Conservation (phyloP, 1,140 invertebrate genomes). For the Lepidurus apus region DNA sequence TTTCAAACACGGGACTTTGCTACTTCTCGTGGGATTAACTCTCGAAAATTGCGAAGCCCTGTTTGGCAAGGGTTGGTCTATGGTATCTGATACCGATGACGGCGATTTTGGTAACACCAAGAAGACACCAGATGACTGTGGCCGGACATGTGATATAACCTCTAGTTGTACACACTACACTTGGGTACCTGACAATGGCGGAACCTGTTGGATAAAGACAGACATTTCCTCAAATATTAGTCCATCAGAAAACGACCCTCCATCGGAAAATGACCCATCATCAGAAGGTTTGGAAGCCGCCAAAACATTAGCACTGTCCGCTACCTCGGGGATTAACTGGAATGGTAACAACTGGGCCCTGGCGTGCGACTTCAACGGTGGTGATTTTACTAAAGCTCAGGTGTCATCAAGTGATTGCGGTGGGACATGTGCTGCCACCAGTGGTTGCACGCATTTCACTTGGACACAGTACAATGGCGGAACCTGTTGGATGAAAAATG, state of each 20-base stretch:
- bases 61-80: too few relatives aligned
- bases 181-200: not conserved
- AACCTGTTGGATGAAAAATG: conserved; percentile 24
- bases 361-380: not conserved
- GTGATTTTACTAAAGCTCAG: not conserved
- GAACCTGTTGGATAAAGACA: not conserved
- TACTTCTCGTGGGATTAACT: too few relatives aligned
- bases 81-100: too few relatives aligned
- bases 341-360: too few relatives aligned
- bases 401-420: not conserved
- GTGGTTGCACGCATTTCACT: conserved; percentile 2
- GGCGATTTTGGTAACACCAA: not conserved
- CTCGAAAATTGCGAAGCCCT: too few relatives aligned
- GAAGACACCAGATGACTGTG: not conserved
- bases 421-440: not conserved
- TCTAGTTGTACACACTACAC: not conserved
- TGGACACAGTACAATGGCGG: not conserved
- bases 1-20: too few relatives aligned
- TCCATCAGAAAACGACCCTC: not conserved
- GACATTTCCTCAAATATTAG: not conserved
- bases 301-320: too few relatives aligned
- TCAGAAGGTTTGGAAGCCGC: not conserved
- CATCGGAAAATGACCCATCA: not conserved
- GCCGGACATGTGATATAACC: not conserved
- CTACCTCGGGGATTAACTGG: not conserved